Conservation (phyloP, 2,888 invertebrate species). For the Ceratothoa steindachneri region DNA sequence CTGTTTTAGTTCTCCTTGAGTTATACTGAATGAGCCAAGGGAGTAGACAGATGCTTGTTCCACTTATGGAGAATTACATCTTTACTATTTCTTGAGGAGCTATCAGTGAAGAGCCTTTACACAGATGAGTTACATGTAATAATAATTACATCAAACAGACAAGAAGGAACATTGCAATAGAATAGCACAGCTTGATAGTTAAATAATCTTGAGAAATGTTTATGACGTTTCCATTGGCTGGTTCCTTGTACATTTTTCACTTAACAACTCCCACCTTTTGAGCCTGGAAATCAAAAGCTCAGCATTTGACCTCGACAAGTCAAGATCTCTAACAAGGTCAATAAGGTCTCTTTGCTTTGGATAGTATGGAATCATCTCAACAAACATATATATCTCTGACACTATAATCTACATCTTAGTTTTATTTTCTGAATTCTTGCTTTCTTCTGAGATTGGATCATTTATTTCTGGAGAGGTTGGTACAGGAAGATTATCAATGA, state of each 20-base stretch:
- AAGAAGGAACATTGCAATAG: neutral
- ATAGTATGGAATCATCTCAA: neutral
- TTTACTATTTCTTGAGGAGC: neutral
- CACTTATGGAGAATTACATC: neutral
- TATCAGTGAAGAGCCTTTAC: neutral
- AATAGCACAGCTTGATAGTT: neutral
- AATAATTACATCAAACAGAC: neutral
- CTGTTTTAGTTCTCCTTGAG: no score
- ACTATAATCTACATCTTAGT: no score
- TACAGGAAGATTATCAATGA: neutral
- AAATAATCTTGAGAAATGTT: no score
- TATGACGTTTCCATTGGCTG: no score
- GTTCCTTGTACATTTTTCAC: neutral
- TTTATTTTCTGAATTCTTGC: no score
- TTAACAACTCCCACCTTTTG: no score
- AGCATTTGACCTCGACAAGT: no score
- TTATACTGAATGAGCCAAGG: no score
- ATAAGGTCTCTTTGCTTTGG: neutral
- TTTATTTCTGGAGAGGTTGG: neutral
- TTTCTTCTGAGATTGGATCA: neutral
- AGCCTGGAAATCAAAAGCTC: no score
- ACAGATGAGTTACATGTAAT: neutral
- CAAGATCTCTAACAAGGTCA: no score
- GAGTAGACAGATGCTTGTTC: neutral
- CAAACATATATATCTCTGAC: no score